Evolutionary conservation across 1,140 invertebrate species (phyloP), one percentile per base, ranked within the genome.

Genomic region (Pogonomyrmex barbatus): DNA sequence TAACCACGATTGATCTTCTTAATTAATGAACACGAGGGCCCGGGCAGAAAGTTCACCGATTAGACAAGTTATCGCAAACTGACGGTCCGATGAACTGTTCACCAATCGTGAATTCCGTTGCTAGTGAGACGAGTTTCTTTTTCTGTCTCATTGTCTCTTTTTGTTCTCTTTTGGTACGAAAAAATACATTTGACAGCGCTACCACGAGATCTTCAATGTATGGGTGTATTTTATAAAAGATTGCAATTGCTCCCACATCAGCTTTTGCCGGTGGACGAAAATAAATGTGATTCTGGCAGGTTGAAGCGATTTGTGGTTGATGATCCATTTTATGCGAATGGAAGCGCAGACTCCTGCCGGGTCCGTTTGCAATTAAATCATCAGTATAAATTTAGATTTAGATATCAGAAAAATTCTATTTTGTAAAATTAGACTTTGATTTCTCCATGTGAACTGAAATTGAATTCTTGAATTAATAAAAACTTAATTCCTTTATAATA

Each of bases 41-140:
- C 17, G 8, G n/a, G 10, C 24, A 56, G 14, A 33, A 70, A 68
- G 47, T 68, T 81, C 36, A 81, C 47, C 17, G 68, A 83, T 83
- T 83, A 83, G 54, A 82, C 42, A 50, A 83, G 79, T 60, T 83
- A 83, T 75, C 54, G 67, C n/a, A 42, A 68, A 81, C 33, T 52
- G 36, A 1, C 30, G 12, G 45, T 12, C 12, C 12, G 68, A 39
- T 17, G 10, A 47, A 75, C 5, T 47, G 5, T 68, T 68, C 24
- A 60, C 30, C 54, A 73, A 60, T 82, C 52, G 42, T 4, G 3
- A 39, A 17, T 70, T 8, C n/a, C 68, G 14, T 39, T 56, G 4
- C 10, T 30, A 63, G 5, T 24, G 14, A 33, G 50, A 12, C 33
- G 17, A 50, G 33, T 62, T 42, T 67, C n/a, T 45, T 10, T 36